Evolutionary conservation across 1,140 invertebrate genomes (phyloP).

Genomic region (Babylonia areolata): DNA sequence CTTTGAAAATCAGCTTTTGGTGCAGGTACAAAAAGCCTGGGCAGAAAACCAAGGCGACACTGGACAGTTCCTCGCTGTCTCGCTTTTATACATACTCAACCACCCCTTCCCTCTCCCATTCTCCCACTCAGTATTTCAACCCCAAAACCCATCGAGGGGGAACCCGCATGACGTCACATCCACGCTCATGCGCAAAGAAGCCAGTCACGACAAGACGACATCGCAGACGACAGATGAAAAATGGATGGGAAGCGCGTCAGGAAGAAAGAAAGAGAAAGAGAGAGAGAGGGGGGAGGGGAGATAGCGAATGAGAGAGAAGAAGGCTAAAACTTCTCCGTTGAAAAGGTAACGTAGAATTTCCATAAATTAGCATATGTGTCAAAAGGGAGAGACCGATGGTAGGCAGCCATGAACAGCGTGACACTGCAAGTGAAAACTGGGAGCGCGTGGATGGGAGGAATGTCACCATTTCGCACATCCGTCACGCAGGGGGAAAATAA

Average conservation of each 20-base stretch:
- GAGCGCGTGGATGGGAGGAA: background rate
- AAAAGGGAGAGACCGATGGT: background rate
- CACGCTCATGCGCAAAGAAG: background rate
- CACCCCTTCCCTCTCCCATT: background rate
- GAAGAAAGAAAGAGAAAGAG: too few species aligned
- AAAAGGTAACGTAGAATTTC: background rate
- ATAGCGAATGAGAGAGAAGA: background rate
- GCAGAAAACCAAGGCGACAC: too few species aligned
- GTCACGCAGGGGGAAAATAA: background rate
- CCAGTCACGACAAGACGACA: background rate
- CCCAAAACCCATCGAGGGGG: background rate
- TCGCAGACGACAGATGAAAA: background rate
- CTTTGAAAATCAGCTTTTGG: too few species aligned
- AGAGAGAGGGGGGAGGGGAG: too few species aligned
- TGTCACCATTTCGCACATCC: background rate
- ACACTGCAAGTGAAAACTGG: background rate
- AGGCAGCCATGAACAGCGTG: background rate
- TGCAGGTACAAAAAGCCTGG: too few species aligned
- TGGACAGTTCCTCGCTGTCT: background rate
- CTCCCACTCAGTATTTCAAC: background rate
- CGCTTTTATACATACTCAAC: background rate
- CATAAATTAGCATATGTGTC: background rate
- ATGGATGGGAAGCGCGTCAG: background rate
- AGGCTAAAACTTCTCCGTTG: too few species aligned
- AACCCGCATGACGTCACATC: background rate